A percentile compares a stretch with the other conserved stretches of the same genome.
Conservation (phyloP, 2,888 invertebrate genomes). For the Drosophila cyrtoloma region DNA sequence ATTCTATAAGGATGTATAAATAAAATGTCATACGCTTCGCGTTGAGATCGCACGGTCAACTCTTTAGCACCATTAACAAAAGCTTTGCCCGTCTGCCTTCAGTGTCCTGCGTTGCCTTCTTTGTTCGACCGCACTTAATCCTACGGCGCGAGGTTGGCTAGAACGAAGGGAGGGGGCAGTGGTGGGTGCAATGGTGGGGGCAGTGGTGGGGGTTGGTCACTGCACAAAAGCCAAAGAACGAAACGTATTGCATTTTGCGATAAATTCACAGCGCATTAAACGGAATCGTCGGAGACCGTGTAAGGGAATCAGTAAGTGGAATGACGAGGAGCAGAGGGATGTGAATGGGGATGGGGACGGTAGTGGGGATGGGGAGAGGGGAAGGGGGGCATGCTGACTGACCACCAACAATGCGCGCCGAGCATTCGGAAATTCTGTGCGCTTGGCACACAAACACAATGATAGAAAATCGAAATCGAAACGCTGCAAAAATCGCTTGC, state of each 20-base stretch:
- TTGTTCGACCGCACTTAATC: conserved; percentile 77
- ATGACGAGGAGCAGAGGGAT: background rate
- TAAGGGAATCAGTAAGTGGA: conserved; percentile 8
- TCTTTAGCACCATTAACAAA: conserved; percentile 81
- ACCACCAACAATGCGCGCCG: conserved; percentile 75
- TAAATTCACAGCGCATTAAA: conserved; percentile 78
- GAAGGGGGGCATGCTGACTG: conserved; percentile 41
- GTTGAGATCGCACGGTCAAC: conserved; percentile 56
- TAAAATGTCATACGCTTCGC: conserved; percentile 40
- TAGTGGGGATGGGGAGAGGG: background rate
- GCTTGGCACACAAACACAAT: conserved; percentile 69
- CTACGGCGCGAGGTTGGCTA: conserved; percentile 24
- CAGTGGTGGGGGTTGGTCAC: background rate
- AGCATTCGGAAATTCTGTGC: conserved; percentile 67
- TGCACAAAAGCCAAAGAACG: conserved; percentile 44
- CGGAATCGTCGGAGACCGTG: conserved; percentile 34
- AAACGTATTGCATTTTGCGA: conserved; percentile 73
- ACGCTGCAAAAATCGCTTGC: conserved; percentile 42
- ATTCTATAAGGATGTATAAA: conserved; percentile 21
- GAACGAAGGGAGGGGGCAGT: background rate
- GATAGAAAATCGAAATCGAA: conserved; percentile 66
- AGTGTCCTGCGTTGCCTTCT: conserved; percentile 64
- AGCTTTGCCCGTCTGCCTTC: conserved; percentile 46
- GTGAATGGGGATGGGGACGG: background rate
- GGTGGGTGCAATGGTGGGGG: background rate